phyloP scores from a whole-genome alignment of 2,113 vertebrate genomes.

The Peromyscus californicus region DNA sequence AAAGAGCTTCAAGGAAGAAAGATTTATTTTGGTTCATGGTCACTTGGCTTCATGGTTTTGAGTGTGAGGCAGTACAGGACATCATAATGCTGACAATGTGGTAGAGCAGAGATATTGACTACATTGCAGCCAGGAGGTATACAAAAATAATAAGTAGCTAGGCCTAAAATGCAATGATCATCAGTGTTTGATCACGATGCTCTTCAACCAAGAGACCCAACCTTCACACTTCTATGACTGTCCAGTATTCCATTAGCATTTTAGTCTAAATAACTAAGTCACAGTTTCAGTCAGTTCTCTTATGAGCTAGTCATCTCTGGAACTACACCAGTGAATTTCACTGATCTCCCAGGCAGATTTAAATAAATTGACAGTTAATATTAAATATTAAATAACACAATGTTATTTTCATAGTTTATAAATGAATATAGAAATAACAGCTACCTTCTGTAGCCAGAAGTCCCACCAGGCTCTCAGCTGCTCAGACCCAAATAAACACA shows the following conservation, averaged over 20 bases:
- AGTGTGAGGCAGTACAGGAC: neutral
- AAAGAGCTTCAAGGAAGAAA: neutral
- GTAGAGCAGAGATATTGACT: neutral
- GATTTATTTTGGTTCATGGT: neutral
- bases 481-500: too few relatives aligned
- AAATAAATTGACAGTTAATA: neutral
- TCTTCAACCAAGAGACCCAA: neutral
- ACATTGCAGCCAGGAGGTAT: neutral
- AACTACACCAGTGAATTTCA: neutral
- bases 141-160: neutral
- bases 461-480: too few relatives aligned
- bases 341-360: neutral
- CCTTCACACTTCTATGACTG: too few relatives aligned
- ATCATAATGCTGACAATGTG: too few relatives aligned
- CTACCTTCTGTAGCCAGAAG: neutral
- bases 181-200: neutral
- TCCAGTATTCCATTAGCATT: neutral
- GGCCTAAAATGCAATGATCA: neutral
- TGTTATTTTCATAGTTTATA: constrained; percentile 35
- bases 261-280: neutral
- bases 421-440: neutral
- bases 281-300: neutral
- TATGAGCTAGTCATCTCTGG: neutral
- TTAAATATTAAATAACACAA: neutral
- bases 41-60: neutral